Conservation (phyloP, 2,797 vertebrate species). For the Bradypus variegatus region DNA sequence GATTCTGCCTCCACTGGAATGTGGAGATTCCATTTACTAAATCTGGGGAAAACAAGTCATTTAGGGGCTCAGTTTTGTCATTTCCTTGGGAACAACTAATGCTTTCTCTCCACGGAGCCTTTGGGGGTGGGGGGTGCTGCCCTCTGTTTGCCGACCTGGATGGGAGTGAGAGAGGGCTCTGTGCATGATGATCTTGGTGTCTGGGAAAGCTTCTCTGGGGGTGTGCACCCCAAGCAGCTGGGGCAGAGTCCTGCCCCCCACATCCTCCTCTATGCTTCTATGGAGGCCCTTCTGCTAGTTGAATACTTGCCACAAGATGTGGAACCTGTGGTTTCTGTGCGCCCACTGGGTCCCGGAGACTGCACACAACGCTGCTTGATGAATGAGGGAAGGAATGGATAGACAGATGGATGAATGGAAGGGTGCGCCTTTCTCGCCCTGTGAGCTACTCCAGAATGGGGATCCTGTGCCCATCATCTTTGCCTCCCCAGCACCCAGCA, state of each 20-base stretch:
- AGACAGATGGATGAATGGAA: background rate
- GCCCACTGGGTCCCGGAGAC: background rate
- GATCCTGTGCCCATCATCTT: background rate
- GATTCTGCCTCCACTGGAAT: background rate
- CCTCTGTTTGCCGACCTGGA: background rate
- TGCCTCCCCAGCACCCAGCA: background rate
- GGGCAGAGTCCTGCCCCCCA: background rate
- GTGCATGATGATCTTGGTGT: background rate
- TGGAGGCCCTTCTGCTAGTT: background rate
- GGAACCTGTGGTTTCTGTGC: background rate
- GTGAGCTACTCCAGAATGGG: background rate
- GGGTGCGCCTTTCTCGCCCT: background rate
- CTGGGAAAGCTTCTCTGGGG: background rate
- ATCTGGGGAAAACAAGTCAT: background rate
- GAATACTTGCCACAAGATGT: background rate
- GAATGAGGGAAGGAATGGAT: background rate
- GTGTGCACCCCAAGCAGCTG: fast-evolving
- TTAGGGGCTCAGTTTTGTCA: background rate
- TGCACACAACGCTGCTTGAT: background rate
- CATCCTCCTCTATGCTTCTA: fast-evolving
- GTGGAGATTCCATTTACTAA: background rate
- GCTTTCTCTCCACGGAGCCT: no score
- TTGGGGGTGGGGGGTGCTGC: background rate
- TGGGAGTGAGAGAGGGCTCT: background rate
- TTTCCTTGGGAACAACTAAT: background rate